Evolutionary conservation across 1,140 invertebrate genomes (phyloP).

Genomic region (Hesperophylax magnus): DNA sequence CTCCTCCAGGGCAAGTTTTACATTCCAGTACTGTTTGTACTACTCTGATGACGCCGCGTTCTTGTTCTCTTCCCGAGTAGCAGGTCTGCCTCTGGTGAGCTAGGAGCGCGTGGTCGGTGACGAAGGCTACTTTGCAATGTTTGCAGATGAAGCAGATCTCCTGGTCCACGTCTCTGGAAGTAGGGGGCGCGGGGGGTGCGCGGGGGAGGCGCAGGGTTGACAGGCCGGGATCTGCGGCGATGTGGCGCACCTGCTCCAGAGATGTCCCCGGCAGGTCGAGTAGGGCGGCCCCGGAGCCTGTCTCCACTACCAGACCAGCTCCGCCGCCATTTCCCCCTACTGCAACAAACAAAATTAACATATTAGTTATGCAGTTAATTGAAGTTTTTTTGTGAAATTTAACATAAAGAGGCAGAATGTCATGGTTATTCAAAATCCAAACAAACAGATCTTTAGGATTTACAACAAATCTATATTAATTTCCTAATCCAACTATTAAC

Average conservation of each 20-base stretch:
- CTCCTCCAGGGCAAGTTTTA: constrained; percentile 74
- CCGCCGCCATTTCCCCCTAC: constrained; percentile 52
- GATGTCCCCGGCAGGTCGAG: constrained; percentile 76
- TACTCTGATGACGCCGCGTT: constrained; percentile 76
- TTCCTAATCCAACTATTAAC: too few relatives aligned
- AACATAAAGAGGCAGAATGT: too few relatives aligned
- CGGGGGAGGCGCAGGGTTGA: constrained; percentile 76
- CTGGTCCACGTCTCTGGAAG: constrained; percentile 75
- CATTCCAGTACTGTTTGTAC: constrained; percentile 81
- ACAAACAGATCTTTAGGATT: too few relatives aligned
- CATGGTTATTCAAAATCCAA: too few relatives aligned
- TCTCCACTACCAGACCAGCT: constrained; percentile 69
- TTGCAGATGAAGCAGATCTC: constrained; percentile 90
- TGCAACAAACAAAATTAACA: constrained; percentile 48
- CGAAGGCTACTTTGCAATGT: constrained; percentile 87
- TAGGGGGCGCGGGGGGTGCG: constrained; percentile 64
- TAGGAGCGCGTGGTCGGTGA: constrained; percentile 79
- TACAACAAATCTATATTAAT: too few relatives aligned
- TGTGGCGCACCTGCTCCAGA: constrained; percentile 77
- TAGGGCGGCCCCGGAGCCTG: constrained; percentile 73
- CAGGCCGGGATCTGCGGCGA: constrained; percentile 76
- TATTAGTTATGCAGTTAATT: background rate
- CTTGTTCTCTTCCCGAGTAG: constrained; percentile 76
- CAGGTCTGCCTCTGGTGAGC: constrained; percentile 79
- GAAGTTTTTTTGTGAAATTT: too few relatives aligned